Evolutionary conservation across 2,113 vertebrate genomes (phyloP).

Genomic region (Oxyruncus cristatus): DNA sequence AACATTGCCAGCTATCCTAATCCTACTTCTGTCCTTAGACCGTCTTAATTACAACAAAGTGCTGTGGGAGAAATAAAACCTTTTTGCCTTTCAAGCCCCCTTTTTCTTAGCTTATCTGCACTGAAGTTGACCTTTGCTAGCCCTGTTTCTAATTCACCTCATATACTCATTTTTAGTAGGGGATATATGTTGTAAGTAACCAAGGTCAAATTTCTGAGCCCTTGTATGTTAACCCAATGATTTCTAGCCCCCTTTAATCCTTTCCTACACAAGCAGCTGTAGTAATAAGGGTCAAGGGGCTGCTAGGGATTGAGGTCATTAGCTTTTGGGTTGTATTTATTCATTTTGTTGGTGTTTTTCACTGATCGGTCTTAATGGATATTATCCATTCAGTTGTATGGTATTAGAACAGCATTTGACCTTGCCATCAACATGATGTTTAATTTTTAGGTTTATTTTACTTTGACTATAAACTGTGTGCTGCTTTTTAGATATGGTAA

Average conservation of each 20-base stretch:
- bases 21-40: not conserved
- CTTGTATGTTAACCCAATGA: constrained; percentile 72
- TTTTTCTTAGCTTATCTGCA: constrained; percentile 70
- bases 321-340: constrained; percentile 70
- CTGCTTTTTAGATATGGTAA: not conserved
- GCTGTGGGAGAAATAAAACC: constrained; percentile 14
- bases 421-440: not conserved
- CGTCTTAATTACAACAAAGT: not conserved
- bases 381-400: constrained; percentile 27
- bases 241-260: constrained; percentile 78
- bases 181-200: constrained; percentile 73
- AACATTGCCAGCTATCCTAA: not conserved
- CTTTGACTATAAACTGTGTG: not conserved
- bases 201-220: constrained; percentile 77
- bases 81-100: constrained; percentile 31
- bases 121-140: constrained; percentile 74
- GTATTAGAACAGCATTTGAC: constrained; percentile 25
- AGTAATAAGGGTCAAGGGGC: constrained; percentile 76
- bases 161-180: constrained; percentile 76
- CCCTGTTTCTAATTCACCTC: constrained; percentile 79
- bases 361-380: constrained; percentile 30
- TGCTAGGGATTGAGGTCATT: constrained; percentile 66
- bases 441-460: constrained; percentile 11
- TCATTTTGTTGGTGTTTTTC: constrained; percentile 67
- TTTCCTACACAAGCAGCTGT: constrained; percentile 72